These are phyloP conservation scores for Armadillidium nasatum DNA, from an alignment of 1,140 invertebrate species.

Conservation along the genomic window DNA sequence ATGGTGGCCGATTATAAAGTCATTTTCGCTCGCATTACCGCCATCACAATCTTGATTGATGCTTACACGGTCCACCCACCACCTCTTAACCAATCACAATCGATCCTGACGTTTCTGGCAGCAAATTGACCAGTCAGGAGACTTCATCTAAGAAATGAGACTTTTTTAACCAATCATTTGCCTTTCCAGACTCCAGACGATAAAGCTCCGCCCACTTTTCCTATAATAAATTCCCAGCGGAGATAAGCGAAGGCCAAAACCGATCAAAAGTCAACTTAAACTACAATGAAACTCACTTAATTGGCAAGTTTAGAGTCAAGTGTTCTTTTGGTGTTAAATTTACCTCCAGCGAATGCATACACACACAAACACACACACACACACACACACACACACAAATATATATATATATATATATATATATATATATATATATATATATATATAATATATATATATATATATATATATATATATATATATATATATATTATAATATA, in stretches of 20 bases:
- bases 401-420: no score
- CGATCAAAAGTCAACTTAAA: constrained; percentile 1
- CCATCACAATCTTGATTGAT: constrained; percentile 3
- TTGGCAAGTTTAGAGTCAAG: constrained; percentile 4
- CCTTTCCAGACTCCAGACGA: not conserved
- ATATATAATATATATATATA: no score
- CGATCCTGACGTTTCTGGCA: not conserved
- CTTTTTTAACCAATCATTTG: not conserved
- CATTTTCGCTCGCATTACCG: constrained; percentile 1
- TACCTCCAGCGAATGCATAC: not conserved
- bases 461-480: no score
- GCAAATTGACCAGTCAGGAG: not conserved
- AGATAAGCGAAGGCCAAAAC: not conserved
- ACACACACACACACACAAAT: no score
- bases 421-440: no score
- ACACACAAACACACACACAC: no score
- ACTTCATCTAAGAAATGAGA: not conserved
- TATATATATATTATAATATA: no score
- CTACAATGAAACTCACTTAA: constrained; percentile 6
- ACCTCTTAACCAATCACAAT: not conserved
- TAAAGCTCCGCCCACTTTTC: not conserved
- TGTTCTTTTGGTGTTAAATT: constrained; percentile 8
- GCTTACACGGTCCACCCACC: not conserved
- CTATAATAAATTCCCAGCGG: constrained; percentile 9
- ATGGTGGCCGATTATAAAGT: constrained; percentile 5